Evolutionary conservation across 2,888 invertebrate genomes (phyloP).

Genomic region (Xanthia icteritia): DNA sequence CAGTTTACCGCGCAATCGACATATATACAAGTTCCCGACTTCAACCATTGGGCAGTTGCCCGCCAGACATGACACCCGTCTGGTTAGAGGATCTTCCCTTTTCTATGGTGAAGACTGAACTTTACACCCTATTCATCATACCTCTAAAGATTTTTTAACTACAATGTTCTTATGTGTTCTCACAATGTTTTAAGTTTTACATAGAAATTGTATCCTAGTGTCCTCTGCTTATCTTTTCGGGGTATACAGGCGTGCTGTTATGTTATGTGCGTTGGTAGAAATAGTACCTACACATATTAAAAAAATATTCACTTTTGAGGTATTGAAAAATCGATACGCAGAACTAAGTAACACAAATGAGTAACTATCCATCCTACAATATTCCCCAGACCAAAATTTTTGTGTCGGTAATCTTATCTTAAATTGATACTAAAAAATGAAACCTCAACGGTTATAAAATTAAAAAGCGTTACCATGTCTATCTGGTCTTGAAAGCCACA

Average conservation of each 20-base stretch:
- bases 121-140: no score
- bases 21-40: no score
- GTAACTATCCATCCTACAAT: background rate
- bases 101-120: no score
- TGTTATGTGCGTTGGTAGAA: no score
- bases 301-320: background rate
- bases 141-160: no score
- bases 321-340: background rate
- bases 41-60: no score
- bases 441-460: constrained; percentile 26
- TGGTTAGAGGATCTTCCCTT: no score
- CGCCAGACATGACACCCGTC: no score
- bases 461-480: constrained; percentile 31
- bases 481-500: constrained; percentile 51
- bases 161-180: background rate
- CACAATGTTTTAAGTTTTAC: no score
- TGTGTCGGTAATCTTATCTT: background rate
- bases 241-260: no score
- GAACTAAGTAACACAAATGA: background rate
- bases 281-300: background rate
- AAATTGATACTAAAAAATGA: constrained; percentile 17
- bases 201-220: background rate
- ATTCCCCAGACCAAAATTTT: background rate
- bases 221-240: no score
- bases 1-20: no score